Evolutionary conservation across 2,888 invertebrate species (phyloP), one percentile per base, ranked within the genome.

Genomic region (Caenorhabditis sp.): DNA sequence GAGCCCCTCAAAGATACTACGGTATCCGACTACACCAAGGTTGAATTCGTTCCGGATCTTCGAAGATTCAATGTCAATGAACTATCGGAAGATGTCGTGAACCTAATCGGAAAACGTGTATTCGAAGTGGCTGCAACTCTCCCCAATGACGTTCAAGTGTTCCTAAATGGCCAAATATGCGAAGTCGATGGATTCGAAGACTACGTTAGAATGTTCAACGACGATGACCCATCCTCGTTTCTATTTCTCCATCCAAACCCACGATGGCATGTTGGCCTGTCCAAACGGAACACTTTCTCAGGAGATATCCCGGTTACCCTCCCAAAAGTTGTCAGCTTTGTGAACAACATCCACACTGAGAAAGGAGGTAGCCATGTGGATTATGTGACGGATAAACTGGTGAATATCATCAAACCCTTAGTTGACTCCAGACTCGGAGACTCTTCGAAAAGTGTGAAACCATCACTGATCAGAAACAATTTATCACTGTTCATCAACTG

Each of bases 281-380:
- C 97, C 4, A 76, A 54, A 58, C 31, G 76, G 31, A 12, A 35
- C 8, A 38, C 22, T 3, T 69, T 24, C 8, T 31, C 38, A 4
- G 58, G 19, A 16, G 49, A 35, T 0, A 8, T 22, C n/a, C 24
- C 38, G 7, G 19, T 54, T 0, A 38, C 12, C 0, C 59, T 83
- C 14, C 80, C 84, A 19, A 22, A 24, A 12, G 38, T 51, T 93
- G 96, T 98, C 89, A 98, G 98, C 24, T 99, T 99, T 93, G 99
- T 98, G 2, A 99, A 99, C 94, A 97, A 97, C 84, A 98, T 98
- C 89, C 97, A 97, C 19, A 98, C 98, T 0, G 96, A 96, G 0
- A 98, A 98, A 93, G 99, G 99, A 84, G 99, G 99, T 8, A 95
- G 96, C 66, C 99, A 99, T 93, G 96, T 98, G 12, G 98, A 98